Percentiles rank a stretch among this genome's conserved stretches.
These are phyloP conservation scores for Agrilus biguttatus DNA, from an alignment of 2,888 invertebrate species.

Conservation along the genomic window DNA sequence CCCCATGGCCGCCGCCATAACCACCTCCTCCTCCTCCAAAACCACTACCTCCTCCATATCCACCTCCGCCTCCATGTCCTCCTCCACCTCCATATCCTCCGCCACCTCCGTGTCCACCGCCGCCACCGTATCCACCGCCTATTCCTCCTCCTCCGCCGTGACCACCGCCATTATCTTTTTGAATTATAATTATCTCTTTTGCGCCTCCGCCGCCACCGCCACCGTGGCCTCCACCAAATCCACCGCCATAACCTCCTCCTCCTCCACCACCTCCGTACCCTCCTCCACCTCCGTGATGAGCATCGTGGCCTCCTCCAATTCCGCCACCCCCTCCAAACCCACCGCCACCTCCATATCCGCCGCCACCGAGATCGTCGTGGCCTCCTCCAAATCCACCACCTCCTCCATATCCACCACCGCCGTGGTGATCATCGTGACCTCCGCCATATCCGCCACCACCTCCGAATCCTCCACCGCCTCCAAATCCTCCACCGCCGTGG, in stretches of 20 bases:
- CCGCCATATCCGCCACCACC: constrained; percentile 7
- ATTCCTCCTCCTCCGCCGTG: constrained; percentile 3
- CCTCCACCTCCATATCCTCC: constrained; percentile 4
- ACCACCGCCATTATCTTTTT: constrained; percentile 4
- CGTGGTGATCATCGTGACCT: constrained; percentile 6
- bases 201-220: constrained; percentile 4
- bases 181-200: constrained; percentile 4
- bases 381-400: constrained; percentile 10
- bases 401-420: constrained; percentile 7
- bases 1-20: constrained; percentile 4
- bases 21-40: constrained; percentile 3
- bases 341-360: constrained; percentile 5
- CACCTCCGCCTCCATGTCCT: constrained; percentile 6
- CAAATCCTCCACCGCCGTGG: constrained; percentile 3
- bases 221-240: constrained; percentile 2
- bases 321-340: constrained; percentile 7
- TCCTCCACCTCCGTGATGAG: constrained; percentile 23
- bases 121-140: constrained; percentile 2
- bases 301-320: constrained; percentile 26
- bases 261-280: constrained; percentile 18
- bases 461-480: constrained; percentile 4
- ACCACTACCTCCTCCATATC: constrained; percentile 6
- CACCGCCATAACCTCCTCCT: constrained; percentile 3
- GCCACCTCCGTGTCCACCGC: constrained; percentile 4
- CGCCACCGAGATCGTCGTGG: constrained; percentile 3